Percentiles rank a stretch among this genome's conserved stretches.
These are phyloP conservation scores for Mormyrus lacerda DNA, from an alignment of 2,113 vertebrate species.

Conservation along the genomic window DNA sequence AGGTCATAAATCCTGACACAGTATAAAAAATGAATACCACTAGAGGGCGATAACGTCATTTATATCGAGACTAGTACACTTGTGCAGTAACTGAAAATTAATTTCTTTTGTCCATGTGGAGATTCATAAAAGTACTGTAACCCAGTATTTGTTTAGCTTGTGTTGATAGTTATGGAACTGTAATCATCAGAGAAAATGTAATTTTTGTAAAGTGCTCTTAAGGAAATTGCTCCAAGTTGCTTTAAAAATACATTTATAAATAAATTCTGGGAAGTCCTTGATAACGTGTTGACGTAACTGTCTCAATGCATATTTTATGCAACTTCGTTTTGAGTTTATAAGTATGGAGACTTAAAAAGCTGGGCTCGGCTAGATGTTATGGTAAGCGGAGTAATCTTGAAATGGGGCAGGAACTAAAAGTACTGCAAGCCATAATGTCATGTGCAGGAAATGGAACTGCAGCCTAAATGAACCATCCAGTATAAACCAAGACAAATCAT, in stretches of 20 bases:
- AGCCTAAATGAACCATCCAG: not conserved
- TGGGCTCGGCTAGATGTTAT: not conserved
- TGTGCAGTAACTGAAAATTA: not conserved
- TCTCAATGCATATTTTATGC: not conserved
- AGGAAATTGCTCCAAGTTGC: not conserved
- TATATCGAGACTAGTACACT: not conserved
- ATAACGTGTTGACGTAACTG: not conserved
- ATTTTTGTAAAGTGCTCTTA: not conserved
- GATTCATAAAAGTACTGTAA: not conserved
- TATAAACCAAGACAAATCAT: not conserved
- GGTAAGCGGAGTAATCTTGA: not conserved
- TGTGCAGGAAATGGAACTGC: not conserved
- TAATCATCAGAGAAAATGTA: not conserved
- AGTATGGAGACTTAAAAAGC: not conserved
- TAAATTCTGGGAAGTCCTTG: not conserved
- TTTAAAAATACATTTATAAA: not conserved
- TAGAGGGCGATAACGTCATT: not conserved
- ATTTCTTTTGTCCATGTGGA: not conserved
- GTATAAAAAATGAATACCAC: not conserved
- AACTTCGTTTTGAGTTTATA: not conserved
- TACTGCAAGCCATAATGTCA: not conserved
- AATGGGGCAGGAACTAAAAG: not conserved
- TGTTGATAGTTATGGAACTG: not conserved
- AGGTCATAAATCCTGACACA: not conserved
- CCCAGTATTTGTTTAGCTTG: not conserved